Base-by-base conservation (phyloP, 2,888 invertebrate species). In the Sericinus montela region DNA sequence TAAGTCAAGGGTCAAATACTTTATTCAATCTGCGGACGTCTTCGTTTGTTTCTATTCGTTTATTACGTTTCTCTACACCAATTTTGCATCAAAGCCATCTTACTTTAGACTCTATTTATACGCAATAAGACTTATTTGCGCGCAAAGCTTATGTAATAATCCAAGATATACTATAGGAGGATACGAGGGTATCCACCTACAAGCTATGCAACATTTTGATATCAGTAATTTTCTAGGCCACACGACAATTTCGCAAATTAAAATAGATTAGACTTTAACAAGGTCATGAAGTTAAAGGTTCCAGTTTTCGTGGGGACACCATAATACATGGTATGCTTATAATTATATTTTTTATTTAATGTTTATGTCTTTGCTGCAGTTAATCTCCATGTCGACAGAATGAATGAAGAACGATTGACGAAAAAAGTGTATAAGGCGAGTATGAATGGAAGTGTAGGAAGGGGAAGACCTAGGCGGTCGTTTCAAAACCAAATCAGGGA, bases 1-100 rank as follows among this genome's bases (percentile, higher is more conserved):
- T 51, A 58, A 72, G 71, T 69, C 78, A 73, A 68, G 69, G 72
- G 75, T 81, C 78, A 82, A 82, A 78, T 69, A 70, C 61, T 75
- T 80, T 73, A 83, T 83, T 80, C 75, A 83, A 84, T 85, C 72
- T 80, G 76, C 75, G 69, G 65, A 73, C 78, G 67, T 77, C 77
- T 65, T 74, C 80, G 77, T 79, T 81, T 79, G 80, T 77, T 75
- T 75, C 75, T 72, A 72, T 72, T 75, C 67, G 58, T 59, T 72
- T 69, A 72, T 67, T 60, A 57, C 60, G 59, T 57, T 41, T 58
- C 43, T 55, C 65, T 61, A 56, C 56, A 48, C 54, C 59, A 34
- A 42, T 36, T 44, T 38, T 45, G 43, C 54, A 53, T 54, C 52
- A 45, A 29, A 46, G 48, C 42, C 36, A 53, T 41, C 35, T 48